Conservation (phyloP, 2,797 vertebrate genomes). For the Pachyuromys duprasi region DNA sequence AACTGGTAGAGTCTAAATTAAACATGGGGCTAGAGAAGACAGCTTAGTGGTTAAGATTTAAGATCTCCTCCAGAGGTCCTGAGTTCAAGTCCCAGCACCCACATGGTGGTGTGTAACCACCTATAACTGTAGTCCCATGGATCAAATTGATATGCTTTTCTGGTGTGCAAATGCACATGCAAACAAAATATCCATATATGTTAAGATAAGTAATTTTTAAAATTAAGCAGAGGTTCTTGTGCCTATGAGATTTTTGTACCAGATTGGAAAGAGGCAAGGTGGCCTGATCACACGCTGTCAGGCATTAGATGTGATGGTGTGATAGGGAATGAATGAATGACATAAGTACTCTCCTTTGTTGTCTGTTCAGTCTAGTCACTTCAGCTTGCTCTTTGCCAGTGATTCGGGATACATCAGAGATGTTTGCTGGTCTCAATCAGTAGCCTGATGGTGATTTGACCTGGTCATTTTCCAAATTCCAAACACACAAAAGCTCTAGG, state of each 20-base stretch:
- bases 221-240: background rate
- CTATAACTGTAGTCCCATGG: background rate
- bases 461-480: background rate
- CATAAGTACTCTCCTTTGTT: too few species aligned
- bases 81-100: background rate
- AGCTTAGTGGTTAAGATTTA: background rate
- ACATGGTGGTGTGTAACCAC: background rate
- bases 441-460: background rate
- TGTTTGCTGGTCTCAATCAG: background rate
- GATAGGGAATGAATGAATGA: background rate
- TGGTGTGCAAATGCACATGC: background rate
- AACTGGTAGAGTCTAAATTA: background rate
- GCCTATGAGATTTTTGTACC: accelerated
- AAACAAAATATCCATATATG: background rate
- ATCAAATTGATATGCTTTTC: background rate
- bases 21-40: background rate
- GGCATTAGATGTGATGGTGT: background rate
- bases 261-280: accelerated
- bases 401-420: background rate
- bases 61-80: background rate
- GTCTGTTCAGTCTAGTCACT: background rate
- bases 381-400: background rate
- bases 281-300: background rate
- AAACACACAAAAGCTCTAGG: background rate
- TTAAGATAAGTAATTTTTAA: too few species aligned